Evolutionary conservation across 2,888 invertebrate genomes (phyloP).

Genomic region (Agriotes lineatus): DNA sequence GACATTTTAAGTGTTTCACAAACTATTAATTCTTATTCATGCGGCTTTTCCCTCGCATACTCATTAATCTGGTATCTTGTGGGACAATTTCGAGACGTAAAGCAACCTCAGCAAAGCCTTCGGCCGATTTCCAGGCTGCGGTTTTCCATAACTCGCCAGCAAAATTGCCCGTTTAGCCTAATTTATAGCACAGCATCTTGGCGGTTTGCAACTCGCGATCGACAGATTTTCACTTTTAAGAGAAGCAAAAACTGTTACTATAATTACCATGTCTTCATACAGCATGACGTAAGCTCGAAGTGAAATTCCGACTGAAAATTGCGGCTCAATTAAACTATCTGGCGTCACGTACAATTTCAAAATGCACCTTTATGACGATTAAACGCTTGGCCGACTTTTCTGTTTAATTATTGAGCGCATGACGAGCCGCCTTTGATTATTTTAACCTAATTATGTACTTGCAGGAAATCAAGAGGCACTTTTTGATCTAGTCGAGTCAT

Average conservation of each 20-base stretch:
- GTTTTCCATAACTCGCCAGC: neutral
- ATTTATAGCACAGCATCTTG: slow-evolving; percentile 1
- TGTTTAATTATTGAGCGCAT: slow-evolving; percentile 29
- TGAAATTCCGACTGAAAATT: slow-evolving; percentile 19
- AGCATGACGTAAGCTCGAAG: slow-evolving; percentile 18
- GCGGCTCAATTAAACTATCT: slow-evolving; percentile 17
- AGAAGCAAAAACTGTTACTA: slow-evolving; percentile 17
- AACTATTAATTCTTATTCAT: too few relatives aligned
- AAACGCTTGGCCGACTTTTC: slow-evolving; percentile 18
- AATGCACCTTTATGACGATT: slow-evolving; percentile 16
- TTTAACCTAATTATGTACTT: slow-evolving; percentile 30
- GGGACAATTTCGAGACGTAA: too few relatives aligned
- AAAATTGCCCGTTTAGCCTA: neutral
- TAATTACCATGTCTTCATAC: slow-evolving; percentile 28
- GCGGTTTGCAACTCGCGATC: neutral
- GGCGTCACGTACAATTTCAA: slow-evolving; percentile 26
- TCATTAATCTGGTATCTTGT: too few relatives aligned
- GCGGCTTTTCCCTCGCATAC: too few relatives aligned
- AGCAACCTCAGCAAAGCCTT: too few relatives aligned
- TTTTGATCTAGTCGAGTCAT: slow-evolving; percentile 14
- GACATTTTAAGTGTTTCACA: too few relatives aligned
- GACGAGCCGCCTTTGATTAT: slow-evolving; percentile 27
- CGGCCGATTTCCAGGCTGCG: slow-evolving; percentile 1
- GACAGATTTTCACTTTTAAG: slow-evolving; percentile 18
- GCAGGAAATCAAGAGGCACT: slow-evolving; percentile 19